A percentile compares a stretch with the other conserved stretches of the same genome.
Evolutionary conservation across 2,888 invertebrate genomes (phyloP).

Genomic region (Chouioia cunea): DNA sequence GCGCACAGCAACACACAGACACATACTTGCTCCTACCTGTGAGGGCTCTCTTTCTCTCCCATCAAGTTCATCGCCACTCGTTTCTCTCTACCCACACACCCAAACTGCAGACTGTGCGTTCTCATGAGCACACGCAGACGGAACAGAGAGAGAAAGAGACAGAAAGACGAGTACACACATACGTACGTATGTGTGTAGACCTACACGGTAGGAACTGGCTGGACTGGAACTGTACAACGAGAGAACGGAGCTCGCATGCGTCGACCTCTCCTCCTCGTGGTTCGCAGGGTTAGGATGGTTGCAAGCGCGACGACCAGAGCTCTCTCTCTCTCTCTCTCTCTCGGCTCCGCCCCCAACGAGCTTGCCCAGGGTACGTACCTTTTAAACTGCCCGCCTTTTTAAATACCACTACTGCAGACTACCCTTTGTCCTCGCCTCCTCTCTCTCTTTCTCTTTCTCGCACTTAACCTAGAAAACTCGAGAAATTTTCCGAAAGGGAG

Average conservation of each 20-base stretch:
- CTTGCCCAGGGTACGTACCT: constrained; percentile 21
- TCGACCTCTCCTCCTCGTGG: constrained; percentile 15
- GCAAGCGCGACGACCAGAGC: constrained; percentile 30
- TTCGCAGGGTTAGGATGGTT: constrained; percentile 23
- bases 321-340: constrained; percentile 4
- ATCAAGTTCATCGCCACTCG: constrained; percentile 27
- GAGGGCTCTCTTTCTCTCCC: neutral
- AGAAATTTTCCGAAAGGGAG: neutral
- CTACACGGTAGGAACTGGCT: no score
- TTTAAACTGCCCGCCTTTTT: constrained; percentile 47
- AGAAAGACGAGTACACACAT: constrained; percentile 31
- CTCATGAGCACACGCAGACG: constrained; percentile 31
- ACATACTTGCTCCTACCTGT: neutral
- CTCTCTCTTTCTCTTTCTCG: constrained; percentile 2
- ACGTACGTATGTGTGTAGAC: constrained; percentile 46
- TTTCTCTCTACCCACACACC: constrained; percentile 39
- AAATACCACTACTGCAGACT: constrained; percentile 24
- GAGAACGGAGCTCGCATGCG: constrained; percentile 47
- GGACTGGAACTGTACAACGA: neutral
- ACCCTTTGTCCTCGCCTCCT: neutral
- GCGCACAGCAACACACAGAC: no score
- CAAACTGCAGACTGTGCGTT: constrained; percentile 29
- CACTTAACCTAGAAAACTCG: constrained; percentile 37
- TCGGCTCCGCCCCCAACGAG: constrained; percentile 39
- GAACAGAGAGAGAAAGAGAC: neutral